Evolutionary conservation across 2,113 vertebrate species (phyloP).

Genomic region (Syngnathoides biaculeatus): DNA sequence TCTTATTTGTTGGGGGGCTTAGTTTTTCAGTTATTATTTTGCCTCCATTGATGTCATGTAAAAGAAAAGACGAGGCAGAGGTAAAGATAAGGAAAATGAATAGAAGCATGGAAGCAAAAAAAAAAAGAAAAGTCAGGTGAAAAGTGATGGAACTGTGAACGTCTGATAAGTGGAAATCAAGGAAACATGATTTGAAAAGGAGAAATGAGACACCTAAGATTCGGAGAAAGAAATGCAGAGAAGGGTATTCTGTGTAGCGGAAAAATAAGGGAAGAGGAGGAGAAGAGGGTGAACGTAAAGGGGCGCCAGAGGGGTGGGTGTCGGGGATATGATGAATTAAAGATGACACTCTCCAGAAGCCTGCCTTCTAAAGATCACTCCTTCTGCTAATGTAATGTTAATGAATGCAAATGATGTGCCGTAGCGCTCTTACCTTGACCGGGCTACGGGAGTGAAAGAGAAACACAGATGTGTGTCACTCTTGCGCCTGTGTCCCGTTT

Average conservation of each 20-base stretch:
- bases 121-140: not conserved
- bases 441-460: slow-evolving; percentile 24
- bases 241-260: not conserved
- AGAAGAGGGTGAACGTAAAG: slow-evolving; percentile 31
- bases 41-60: slow-evolving; percentile 4
- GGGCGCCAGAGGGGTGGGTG: slow-evolving; percentile 26
- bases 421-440: slow-evolving; percentile 66
- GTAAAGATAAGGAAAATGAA: slow-evolving; percentile 9
- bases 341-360: slow-evolving; percentile 71
- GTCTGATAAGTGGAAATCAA: slow-evolving; percentile 26
- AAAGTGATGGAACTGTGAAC: slow-evolving; percentile 34
- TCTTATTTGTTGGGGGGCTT: slow-evolving; percentile 10
- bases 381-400: slow-evolving; percentile 73
- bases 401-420: slow-evolving; percentile 74
- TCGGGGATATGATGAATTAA: slow-evolving; percentile 73
- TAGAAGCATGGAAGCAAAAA: slow-evolving; percentile 14
- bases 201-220: slow-evolving; percentile 26
- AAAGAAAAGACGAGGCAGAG: slow-evolving; percentile 12
- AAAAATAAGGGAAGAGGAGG: slow-evolving; percentile 12
- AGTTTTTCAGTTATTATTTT: slow-evolving; percentile 7
- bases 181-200: slow-evolving; percentile 8
- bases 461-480: not conserved
- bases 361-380: slow-evolving; percentile 71
- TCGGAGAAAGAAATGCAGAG: slow-evolving; percentile 13
- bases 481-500: slow-evolving; percentile 14